These are phyloP conservation scores for Excalfactoria chinensis DNA, from an alignment of 2,113 vertebrate species.

Conservation along the genomic window DNA sequence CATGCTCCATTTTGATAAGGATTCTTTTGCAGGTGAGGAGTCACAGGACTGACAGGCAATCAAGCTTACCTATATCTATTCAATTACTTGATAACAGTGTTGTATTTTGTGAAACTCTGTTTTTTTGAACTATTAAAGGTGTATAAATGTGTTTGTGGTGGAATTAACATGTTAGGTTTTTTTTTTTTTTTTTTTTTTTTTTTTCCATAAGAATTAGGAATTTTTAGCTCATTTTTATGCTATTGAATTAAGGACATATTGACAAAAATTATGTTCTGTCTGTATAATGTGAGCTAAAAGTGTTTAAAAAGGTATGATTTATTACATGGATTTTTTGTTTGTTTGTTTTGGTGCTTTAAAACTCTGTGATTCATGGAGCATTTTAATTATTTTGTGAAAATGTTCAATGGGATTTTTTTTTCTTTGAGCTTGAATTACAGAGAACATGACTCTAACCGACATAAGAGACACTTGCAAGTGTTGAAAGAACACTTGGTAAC, in stretches of 20 bases:
- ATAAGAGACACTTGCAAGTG: neutral
- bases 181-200: neutral
- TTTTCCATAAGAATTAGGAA: neutral
- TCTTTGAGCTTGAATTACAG: neutral
- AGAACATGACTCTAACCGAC: neutral
- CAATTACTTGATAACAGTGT: neutral
- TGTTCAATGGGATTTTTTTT: neutral
- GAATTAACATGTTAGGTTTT: neutral
- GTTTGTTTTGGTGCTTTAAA: neutral
- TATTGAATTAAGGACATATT: neutral
- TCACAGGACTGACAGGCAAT: neutral
- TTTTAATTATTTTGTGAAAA: neutral
- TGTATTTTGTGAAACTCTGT: neutral
- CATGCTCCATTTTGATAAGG: fast-evolving
- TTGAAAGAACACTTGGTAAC: neutral
- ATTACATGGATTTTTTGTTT: neutral
- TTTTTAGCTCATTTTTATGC: neutral
- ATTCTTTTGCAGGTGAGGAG: neutral
- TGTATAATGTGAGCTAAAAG: neutral
- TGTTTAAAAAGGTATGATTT: neutral
- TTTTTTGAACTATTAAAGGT: neutral
- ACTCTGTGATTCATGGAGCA: neutral
- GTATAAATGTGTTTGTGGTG: neutral
- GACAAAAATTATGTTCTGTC: neutral
- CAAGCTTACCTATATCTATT: neutral